phyloP scores from a whole-genome alignment of 2,888 invertebrate species.

The Stenotaenia linearis region DNA sequence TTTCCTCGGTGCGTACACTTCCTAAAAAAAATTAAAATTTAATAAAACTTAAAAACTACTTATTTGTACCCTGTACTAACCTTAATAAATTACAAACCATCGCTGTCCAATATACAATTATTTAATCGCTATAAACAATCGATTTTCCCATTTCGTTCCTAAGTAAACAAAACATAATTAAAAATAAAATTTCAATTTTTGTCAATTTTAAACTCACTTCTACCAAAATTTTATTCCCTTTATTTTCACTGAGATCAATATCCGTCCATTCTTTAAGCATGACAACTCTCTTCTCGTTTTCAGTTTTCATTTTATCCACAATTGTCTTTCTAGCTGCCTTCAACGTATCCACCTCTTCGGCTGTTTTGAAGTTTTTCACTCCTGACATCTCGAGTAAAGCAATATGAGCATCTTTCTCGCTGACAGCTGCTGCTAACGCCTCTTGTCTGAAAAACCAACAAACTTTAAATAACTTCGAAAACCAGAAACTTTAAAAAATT shows the following conservation, averaged over 20 bases:
- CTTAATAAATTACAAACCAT: not conserved
- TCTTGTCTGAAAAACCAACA: constrained; percentile 61
- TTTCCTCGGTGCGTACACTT: not conserved
- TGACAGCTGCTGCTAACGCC: constrained; percentile 72
- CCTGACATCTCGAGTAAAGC: constrained; percentile 73
- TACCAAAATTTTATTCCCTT: not conserved
- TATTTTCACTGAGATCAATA: not conserved
- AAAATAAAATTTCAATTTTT: no score
- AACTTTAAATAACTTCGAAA: constrained; percentile 12
- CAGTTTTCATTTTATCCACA: constrained; percentile 59
- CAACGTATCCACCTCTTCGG: constrained; percentile 61
- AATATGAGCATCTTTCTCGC: constrained; percentile 81
- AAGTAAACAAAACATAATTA: no score
- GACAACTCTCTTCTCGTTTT: not conserved
- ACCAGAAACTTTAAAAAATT: constrained; percentile 32
- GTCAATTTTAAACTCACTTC: not conserved
- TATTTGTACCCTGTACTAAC: not conserved
- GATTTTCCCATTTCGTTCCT: not conserved
- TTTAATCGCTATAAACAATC: not conserved
- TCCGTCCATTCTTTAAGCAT: not conserved
- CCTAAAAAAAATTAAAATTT: not conserved
- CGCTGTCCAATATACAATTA: not conserved
- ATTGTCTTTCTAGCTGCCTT: constrained; percentile 64
- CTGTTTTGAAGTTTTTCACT: constrained; percentile 57
- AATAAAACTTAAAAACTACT: not conserved